Base-by-base conservation (phyloP, 2,113 vertebrate species). In the Ammodytes marinus region DNA sequence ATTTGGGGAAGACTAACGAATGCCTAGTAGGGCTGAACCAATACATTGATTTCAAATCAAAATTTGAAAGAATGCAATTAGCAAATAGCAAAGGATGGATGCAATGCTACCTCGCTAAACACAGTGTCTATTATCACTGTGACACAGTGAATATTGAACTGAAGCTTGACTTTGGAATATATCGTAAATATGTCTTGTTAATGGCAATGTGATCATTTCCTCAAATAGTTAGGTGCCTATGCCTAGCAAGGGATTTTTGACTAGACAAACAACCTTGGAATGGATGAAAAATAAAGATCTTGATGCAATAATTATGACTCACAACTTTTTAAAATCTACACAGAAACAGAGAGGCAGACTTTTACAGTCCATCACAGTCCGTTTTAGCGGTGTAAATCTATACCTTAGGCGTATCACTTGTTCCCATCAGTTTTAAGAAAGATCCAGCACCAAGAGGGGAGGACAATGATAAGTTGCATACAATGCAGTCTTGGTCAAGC, bases 381-480 rank as follows among this genome's bases (percentile, higher is more conserved):
- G 63, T 60, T 77, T 71, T 12, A 53, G 49, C 9, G 42, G 17
- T 55, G 57, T 68, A 64, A 77, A 77, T 67, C 12, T 69, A 86
- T n/a, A 69, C 74, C 55, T 53, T 14, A 7, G 47, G 79, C 46
- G 6, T 54, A 79, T 82, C 54, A 67, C 42, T 69, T 74, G 66
- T 69, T 87, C 64, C 68, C 67, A 75, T 79, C 82, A 37, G 17
- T 61, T 68, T 79, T 43, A 83, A 82, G 59, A 77, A 85, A 73
- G 49, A 71, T 63, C 47, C 37, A 52, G 52, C 52, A 71, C 67
- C 75, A 79, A 67, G 53, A 77, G 76, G 46, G 66, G 79, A 79
- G 82, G 71, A 83, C 80, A 82, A 39, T 81, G 84, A 89, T 73
- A 70, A 89, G 80, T 76, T 85, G 68, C 77, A 75, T n/a, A 27